Base-by-base conservation (phyloP, 2,888 invertebrate genomes). In the Parascotia fuliginaria region DNA sequence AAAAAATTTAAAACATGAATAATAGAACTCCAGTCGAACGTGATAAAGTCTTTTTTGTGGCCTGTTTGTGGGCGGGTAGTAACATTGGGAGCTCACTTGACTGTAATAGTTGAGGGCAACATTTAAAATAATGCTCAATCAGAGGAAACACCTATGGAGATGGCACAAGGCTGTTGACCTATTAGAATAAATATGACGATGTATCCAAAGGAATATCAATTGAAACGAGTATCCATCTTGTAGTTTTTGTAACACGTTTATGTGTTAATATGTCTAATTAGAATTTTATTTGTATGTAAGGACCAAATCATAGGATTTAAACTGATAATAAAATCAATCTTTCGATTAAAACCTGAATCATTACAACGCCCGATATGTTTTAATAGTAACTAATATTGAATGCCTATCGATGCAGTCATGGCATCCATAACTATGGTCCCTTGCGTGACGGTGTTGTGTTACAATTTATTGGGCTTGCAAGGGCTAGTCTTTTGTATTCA, bases 391-490 rank as follows among this genome's bases (percentile, higher is more conserved):
- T 44, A 51, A 48, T 43, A 66, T 56, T 66, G 46, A 53, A 53
- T 60, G 49, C 54, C 50, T 37, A 57, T 47, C 49, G 45, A 60
- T 56, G 57, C 57, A 63, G 44, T 47, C 57, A 48, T 60, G 57
- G 49, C 51, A 64, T 66, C 56, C 69, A 52, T 72, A 68, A 71
- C 68, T 60, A 71, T 56, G 59, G 70, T 63, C 76, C 82, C 75
- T 79, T 80, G 76, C 82, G 79, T 85, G 83, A 79, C 79, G 73
- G 73, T 72, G 73, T 74, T 77, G 69, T 76, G 67, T 77, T 79
- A 77, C 79, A 71, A 75, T 79, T 78, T 77, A 78, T 78, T 75
- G 79, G 70, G 75, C 65, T 65, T 59, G 56, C 55, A 64, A 70
- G 76, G 78, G 79, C 75, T 63, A 63, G 58, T 65, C 82, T 71